Conservation (phyloP, 2,113 vertebrate species). For the Motacilla alba region DNA sequence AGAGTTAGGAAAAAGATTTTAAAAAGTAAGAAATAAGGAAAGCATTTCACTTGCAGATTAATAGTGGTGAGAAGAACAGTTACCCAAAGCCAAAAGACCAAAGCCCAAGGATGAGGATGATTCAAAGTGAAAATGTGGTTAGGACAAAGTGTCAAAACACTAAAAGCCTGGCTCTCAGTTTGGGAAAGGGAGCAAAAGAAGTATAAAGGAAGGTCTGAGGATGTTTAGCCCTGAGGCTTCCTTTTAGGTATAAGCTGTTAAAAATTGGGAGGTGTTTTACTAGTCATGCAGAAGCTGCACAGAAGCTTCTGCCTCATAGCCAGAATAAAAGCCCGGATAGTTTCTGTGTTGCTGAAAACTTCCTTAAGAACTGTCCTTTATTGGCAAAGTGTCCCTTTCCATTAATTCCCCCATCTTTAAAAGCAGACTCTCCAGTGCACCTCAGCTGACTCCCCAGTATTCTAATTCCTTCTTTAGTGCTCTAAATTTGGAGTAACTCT, state of each 20-base stretch:
- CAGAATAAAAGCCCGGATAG: background rate
- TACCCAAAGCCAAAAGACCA: background rate
- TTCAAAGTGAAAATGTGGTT: background rate
- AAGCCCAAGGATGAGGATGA: background rate
- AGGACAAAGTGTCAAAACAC: background rate
- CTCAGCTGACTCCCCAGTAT: background rate
- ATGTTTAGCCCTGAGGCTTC: background rate
- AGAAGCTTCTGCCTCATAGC: background rate
- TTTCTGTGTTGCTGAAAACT: background rate
- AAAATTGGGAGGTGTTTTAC: background rate
- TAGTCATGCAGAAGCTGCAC: background rate
- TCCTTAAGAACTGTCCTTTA: background rate
- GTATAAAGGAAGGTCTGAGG: background rate
- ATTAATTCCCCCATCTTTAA: background rate
- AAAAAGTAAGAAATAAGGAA: background rate
- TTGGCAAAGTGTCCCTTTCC: background rate
- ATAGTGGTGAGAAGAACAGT: background rate
- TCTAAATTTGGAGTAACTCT: background rate
- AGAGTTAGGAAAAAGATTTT: background rate
- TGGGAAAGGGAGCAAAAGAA: background rate
- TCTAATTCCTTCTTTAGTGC: background rate
- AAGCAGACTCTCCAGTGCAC: background rate
- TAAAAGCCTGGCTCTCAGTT: background rate
- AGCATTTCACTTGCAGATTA: background rate
- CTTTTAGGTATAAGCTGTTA: background rate